Evolutionary conservation across 2,797 vertebrate species (phyloP), one percentile per base, ranked within the genome.

Genomic region (Acomys russatus): DNA sequence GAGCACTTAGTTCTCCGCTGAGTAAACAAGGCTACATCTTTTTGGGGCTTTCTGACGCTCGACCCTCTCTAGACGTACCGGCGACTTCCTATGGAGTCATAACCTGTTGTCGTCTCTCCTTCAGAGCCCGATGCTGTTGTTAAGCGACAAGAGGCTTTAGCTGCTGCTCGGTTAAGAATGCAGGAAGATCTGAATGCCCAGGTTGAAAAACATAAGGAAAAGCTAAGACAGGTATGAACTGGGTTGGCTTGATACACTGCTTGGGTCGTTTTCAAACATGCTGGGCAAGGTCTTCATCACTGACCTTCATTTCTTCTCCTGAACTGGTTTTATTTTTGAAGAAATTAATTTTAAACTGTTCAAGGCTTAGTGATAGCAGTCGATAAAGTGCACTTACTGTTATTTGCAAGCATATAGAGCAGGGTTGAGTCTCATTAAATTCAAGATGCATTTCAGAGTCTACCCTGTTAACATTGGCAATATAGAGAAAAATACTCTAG

Each of bases 141-240:
- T 6, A 99, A 98, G 94, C 98, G 98, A 64, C 99, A 99, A 77
- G 99, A 99, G 96, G 99, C 99, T 22, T 84, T 99, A 98, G 99
- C 99, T 91, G 99, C 99, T 7, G 98, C 99, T 51, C 99, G 99
- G 30, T 97, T 98, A 85, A 99, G 93, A 97, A 99, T 99, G 99
- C 99, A 99, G 64, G 99, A 99, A 71, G 99, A 99, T 76, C 97
- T 99, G 1, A 99, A 99, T 4, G 98, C 98, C 15, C 99, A 99
- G 98, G 99, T 99, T 12, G 99, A 98, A 70, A 97, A 98, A 95
- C 99, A 99, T 97, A 99, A 98, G 97, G 99, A 99, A 92, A 99
- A 99, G 85, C 99, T 99, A 92, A 99, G 90, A 97, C 98, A 99
- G 99, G 99, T 99, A 97, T 76, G 64, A 64, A 2, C 54, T 68